Percentiles rank a stretch among this genome's conserved stretches.
Evolutionary conservation across 1,140 invertebrate genomes (phyloP).

Genomic region (Tetramorium simillimum): DNA sequence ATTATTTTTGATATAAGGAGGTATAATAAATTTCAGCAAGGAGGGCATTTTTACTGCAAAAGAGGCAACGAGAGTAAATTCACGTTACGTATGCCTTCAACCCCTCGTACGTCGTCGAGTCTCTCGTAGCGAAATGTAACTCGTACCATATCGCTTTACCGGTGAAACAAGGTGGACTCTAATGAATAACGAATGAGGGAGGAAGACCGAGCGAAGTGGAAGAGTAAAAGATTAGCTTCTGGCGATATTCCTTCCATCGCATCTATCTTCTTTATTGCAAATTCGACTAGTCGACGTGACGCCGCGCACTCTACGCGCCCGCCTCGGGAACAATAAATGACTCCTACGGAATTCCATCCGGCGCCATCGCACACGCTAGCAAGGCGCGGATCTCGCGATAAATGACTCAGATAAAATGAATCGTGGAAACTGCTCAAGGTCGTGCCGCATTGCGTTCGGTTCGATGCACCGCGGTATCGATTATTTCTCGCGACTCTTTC

Average conservation of each 20-base stretch:
- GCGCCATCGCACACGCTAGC: conserved; percentile 29
- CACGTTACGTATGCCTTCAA: neutral
- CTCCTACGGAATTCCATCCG: conserved; percentile 69
- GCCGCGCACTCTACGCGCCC: conserved; percentile 41
- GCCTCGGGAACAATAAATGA: conserved; percentile 67
- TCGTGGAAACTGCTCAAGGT: conserved; percentile 43
- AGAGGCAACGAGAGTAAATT: neutral
- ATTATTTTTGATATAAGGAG: neutral
- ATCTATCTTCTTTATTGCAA: conserved; percentile 76
- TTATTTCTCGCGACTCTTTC: neutral
- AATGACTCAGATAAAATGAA: conserved; percentile 62
- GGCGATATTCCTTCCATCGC: conserved; percentile 64
- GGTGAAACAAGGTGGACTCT: conserved; percentile 59
- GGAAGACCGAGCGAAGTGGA: conserved; percentile 55
- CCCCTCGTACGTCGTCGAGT: conserved; percentile 13
- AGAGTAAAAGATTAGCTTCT: conserved; percentile 69
- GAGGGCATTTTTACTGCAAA: neutral
- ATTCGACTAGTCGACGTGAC: conserved; percentile 73
- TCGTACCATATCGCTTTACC: conserved; percentile 19
- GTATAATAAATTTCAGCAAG: conserved; percentile 4
- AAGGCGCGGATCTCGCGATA: conserved; percentile 53
- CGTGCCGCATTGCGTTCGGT: conserved; percentile 22
- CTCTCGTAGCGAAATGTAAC: neutral
- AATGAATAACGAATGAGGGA: conserved; percentile 72
- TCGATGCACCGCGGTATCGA: neutral